Evolutionary conservation across 2,888 invertebrate genomes (phyloP), one percentile per base, ranked within the genome.

Genomic region (Heliconius sara): DNA sequence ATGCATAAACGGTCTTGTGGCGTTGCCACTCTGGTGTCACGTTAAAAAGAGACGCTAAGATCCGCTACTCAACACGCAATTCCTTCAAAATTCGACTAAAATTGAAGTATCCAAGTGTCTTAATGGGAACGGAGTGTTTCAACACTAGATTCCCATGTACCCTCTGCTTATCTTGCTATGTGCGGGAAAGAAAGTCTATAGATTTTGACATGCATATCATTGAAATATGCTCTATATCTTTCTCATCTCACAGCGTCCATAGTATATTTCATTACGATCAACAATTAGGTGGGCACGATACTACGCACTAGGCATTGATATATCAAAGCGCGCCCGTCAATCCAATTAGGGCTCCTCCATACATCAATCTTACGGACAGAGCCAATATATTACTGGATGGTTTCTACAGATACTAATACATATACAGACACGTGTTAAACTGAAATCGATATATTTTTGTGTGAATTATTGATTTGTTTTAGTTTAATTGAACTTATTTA

Each of bases 241-340:
- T n/a, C n/a, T 68, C 68, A 65, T 65, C 7, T 19, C 13, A 19
- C 5, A 34, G 0, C 12, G 16, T 1, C 22, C 12, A 19, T 25
- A 19, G 3, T 25, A 60, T 25, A 74, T 63, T 39, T 65, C 39
- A 75, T 63, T 60, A 73, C 6, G 43, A 63, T 19, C 25, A 65
- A 63, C 75, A 47, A 75, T 75, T 75, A 75, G 75, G 63, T 65
- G 63, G 12, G 63, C 16, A 12, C 39, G 16, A 60, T 60, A 47
- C 52, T 52, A 75, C 39, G 63, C 39, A 65, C 75, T 75, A 47
- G 43, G 43, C 63, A 65, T 75, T 75, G 75, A 75, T 65, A 63
- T 75, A 75, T 75, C 75, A 75, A 75, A 75, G 75, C 34, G 57
- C 19, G 65, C 25, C 75, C 75, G 75, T 75, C 75, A 75, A 75